Base-by-base conservation (phyloP, 2,888 invertebrate genomes). In the Synergus laeviventris region DNA sequence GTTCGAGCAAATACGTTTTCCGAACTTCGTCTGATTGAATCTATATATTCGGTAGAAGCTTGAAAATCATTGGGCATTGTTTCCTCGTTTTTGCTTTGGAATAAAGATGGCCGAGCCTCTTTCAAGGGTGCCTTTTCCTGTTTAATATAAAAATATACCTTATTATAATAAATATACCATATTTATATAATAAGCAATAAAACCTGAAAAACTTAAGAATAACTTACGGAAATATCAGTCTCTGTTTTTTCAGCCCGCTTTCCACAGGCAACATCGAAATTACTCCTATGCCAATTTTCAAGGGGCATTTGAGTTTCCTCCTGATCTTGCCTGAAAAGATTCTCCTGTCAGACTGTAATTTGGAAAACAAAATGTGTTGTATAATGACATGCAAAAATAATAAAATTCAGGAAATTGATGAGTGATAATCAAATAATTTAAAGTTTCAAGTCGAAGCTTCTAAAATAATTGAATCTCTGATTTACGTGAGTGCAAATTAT, bases 1-100 rank as follows among this genome's bases (percentile, higher is more conserved):
- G 91, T 91, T 62, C 90, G 86, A 75, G 90, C 91, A 78, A 87
- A 91, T 73, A 91, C 90, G 77, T 88, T 89, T 81, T 91, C 90
- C 24, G 91, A 91, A 81, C 90, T 91, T 77, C 87, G 85, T 83
- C 87, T 87, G 74, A 91, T 90, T 24, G 89, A 90, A 81, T 90
- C 88, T 75, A 91, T 89, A 76, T 89, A 90, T 74, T 90, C 89
- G 59, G 86, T 87, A 18, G 90, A 88, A 59, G 89, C 84, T 81
- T 86, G 87, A 81, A 87, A 86, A 66, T 90, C 89, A 79, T 84
- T 85, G 49, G 85, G 18, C 21, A 76, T 24, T 21, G n/a, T n/a
- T 54, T 56, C 56, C 39, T 21, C 56, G 14, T 59, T n/a, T 64
- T 79, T 78, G 42, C 66, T 78, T 56, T 76, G 45, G 38, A 76